phyloP scores from a whole-genome alignment of 2,797 vertebrate genomes.

The Brachyalestes nurse region DNA sequence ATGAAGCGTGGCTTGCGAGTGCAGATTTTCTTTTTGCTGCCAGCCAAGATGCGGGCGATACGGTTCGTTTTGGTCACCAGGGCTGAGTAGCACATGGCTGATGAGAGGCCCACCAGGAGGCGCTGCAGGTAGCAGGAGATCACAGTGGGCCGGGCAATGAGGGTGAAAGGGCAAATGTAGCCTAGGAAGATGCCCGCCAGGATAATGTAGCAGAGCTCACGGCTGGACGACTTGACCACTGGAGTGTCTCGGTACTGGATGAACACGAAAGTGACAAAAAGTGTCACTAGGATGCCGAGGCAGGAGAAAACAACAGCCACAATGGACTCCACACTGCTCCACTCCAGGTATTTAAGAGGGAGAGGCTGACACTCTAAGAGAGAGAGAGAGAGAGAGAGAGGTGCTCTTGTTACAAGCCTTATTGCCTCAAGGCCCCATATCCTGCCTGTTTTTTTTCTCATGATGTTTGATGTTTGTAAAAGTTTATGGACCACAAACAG shows the following conservation, averaged over 20 bases:
- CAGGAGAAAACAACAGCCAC: conserved; percentile 96
- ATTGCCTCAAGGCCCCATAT: not conserved
- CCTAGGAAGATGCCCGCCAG: conserved; percentile 95
- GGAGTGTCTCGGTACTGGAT: conserved; percentile 97
- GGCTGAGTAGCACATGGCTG: conserved; percentile 98
- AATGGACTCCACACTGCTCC: conserved; percentile 95
- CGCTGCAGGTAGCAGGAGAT: conserved; percentile 96
- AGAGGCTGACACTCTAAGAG: conserved; percentile 88
- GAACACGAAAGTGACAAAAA: conserved; percentile 98
- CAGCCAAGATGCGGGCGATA: conserved; percentile 96
- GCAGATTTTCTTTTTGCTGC: conserved; percentile 99
- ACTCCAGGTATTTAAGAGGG: conserved; percentile 91
- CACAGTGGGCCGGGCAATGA: conserved; percentile 91
- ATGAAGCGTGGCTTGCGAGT: conserved; percentile 97
- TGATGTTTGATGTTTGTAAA: too few species aligned
- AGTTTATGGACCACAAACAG: too few species aligned
- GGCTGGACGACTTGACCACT: conserved; percentile 97
- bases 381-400: conserved; percentile 13
- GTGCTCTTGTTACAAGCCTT: not conserved
- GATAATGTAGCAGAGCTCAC: conserved; percentile 98
- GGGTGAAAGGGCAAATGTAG: conserved; percentile 96
- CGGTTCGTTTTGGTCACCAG: conserved; percentile 98
- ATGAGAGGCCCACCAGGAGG: conserved; percentile 94
- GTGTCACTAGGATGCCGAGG: conserved; percentile 93
- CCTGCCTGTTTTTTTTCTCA: too few species aligned